Percentiles rank a stretch among this genome's conserved stretches.
Evolutionary conservation across 2,113 vertebrate genomes (phyloP).

Genomic region (Chionis minor): DNA sequence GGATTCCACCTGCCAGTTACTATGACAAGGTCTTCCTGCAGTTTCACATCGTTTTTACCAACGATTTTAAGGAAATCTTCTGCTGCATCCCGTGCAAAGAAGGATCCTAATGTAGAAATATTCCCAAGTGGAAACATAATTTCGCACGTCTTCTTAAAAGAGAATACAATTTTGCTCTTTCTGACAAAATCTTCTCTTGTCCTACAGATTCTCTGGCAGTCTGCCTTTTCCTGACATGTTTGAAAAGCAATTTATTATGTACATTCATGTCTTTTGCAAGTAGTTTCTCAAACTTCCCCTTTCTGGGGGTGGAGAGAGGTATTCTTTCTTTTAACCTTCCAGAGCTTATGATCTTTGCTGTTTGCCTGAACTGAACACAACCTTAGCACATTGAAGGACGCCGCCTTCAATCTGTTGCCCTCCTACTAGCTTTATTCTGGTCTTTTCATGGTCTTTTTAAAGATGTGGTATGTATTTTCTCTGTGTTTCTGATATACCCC

Average conservation of each 20-base stretch:
- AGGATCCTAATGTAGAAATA: neutral
- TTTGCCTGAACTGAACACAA: neutral
- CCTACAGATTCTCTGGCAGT: neutral
- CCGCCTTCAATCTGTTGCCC: neutral
- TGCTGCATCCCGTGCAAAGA: neutral
- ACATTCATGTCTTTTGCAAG: neutral
- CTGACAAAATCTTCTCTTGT: neutral
- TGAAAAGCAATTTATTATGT: neutral
- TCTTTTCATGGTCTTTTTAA: neutral
- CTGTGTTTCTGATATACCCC: neutral
- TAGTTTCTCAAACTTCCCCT: neutral
- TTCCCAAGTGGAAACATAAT: neutral
- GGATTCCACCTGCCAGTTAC: neutral
- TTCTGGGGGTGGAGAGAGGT: neutral
- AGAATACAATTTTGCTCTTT: neutral
- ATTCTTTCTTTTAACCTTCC: neutral
- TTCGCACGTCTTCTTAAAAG: neutral
- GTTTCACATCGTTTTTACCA: neutral
- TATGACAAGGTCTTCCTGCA: neutral
- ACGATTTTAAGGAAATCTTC: neutral
- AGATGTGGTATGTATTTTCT: neutral
- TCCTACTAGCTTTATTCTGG: neutral
- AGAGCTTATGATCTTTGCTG: neutral
- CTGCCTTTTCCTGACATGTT: neutral
- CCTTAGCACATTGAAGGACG: neutral